Evolutionary conservation across 2,113 vertebrate species (phyloP).

Genomic region (Oreotragus oreotragus): DNA sequence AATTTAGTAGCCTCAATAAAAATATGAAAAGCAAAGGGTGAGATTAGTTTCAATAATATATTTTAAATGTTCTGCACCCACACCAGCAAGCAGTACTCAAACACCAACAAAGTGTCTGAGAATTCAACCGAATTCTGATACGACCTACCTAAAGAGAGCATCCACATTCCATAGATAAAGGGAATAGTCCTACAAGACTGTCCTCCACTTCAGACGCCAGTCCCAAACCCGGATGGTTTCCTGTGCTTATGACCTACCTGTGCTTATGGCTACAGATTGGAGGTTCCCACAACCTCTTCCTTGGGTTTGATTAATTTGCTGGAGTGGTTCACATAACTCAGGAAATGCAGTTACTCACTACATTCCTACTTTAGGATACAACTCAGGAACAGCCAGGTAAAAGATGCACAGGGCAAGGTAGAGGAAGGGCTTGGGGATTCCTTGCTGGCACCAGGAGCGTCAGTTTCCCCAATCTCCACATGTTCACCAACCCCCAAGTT

Average conservation of each 20-base stretch:
- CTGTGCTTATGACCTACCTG: neutral
- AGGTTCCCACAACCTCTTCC: neutral
- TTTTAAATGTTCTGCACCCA: neutral
- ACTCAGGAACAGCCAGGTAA: neutral
- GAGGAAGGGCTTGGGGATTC: neutral
- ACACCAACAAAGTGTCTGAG: neutral
- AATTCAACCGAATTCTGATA: neutral
- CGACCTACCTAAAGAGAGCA: neutral
- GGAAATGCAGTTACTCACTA: neutral
- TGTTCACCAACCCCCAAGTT: neutral
- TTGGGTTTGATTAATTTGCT: neutral
- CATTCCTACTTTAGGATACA: neutral
- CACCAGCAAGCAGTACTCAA: neutral
- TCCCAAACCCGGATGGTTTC: neutral
- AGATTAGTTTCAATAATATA: neutral
- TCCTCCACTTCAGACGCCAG: neutral
- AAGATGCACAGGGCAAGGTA: neutral
- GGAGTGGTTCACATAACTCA: neutral
- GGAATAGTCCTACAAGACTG: neutral
- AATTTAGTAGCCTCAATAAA: neutral
- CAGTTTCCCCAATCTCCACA: neutral
- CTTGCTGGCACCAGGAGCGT: accelerated
- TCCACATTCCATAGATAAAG: neutral
- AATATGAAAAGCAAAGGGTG: neutral
- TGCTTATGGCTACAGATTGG: neutral